phyloP scores from a whole-genome alignment of 2,888 invertebrate genomes.

The Ptychoptera contaminata region DNA sequence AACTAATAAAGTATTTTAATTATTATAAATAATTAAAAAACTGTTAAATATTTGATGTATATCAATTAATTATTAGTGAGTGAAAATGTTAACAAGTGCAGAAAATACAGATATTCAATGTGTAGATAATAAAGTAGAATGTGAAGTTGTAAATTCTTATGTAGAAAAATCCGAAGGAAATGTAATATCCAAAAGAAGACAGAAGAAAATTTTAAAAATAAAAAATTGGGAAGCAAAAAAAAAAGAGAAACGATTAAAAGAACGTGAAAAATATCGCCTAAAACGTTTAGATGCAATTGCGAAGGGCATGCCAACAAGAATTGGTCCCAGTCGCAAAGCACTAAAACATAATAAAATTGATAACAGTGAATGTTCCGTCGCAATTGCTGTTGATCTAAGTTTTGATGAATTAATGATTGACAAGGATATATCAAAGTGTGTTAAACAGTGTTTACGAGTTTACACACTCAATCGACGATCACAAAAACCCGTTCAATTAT shows the following conservation, averaged over 20 bases:
- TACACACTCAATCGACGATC: conserved; percentile 83
- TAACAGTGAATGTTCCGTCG: conserved; percentile 21
- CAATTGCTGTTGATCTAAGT: conserved; percentile 74
- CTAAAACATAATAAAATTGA: conserved; percentile 58
- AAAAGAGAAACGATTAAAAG: conserved; percentile 51
- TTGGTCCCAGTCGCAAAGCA: conserved; percentile 63
- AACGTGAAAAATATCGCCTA: conserved; percentile 53
- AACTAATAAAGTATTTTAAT: too few relatives aligned
- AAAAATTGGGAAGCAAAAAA: conserved; percentile 58
- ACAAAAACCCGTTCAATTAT: conserved; percentile 60
- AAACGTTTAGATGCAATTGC: conserved; percentile 52
- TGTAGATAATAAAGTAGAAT: too few relatives aligned
- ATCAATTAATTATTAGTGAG: too few relatives aligned
- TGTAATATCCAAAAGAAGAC: conserved; percentile 40
- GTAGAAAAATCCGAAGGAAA: too few relatives aligned
- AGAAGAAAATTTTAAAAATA: conserved; percentile 50
- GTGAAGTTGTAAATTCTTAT: too few relatives aligned
- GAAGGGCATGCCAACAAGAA: conserved; percentile 44
- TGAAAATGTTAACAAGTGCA: too few relatives aligned
- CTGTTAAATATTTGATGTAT: too few relatives aligned
- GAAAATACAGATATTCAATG: too few relatives aligned
- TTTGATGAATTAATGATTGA: conserved; percentile 85
- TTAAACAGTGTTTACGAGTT: conserved; percentile 78
- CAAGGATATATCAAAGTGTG: conserved; percentile 73
- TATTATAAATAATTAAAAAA: too few relatives aligned